A percentile compares a stretch with the other conserved stretches of the same genome.
Conservation (phyloP, 2,888 invertebrate species). For the Caenorhabditis uteleia region DNA sequence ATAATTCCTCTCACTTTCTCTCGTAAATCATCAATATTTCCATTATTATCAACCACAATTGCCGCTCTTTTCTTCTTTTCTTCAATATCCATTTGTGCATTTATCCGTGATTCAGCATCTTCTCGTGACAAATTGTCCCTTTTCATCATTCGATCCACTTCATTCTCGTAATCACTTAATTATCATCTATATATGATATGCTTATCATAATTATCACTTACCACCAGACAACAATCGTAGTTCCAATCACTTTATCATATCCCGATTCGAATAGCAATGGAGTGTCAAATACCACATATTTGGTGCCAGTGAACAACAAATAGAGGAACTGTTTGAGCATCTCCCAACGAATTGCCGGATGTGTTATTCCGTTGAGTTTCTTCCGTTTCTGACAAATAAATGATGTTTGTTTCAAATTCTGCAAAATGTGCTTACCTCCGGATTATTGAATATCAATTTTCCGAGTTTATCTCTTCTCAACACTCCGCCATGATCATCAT, state of each 20-base stretch:
- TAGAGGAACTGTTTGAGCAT: conserved; percentile 54
- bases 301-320: conserved; percentile 45
- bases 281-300: conserved; percentile 60
- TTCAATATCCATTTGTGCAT: conserved; percentile 59
- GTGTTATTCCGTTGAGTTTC: conserved; percentile 59
- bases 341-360: conserved; percentile 58
- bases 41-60: conserved; percentile 62
- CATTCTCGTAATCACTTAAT: conserved; percentile 52
- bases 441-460: conserved; percentile 56
- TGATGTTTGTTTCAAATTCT: not conserved
- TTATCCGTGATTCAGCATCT: conserved; percentile 56
- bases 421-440: conserved; percentile 37
- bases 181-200: not conserved
- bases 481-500: conserved; percentile 59
- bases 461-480: conserved; percentile 60
- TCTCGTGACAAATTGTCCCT: conserved; percentile 53
- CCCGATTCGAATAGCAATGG: conserved; percentile 63
- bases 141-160: conserved; percentile 55
- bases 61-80: conserved; percentile 52
- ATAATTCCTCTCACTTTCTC: conserved; percentile 37
- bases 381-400: conserved; percentile 52
- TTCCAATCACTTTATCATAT: conserved; percentile 54
- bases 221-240: conserved; percentile 63
- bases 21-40: conserved; percentile 46
- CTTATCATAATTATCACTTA: conserved; percentile 13